Base-by-base conservation (phyloP, 1,140 invertebrate species). In the Psilanteris sp. region DNA sequence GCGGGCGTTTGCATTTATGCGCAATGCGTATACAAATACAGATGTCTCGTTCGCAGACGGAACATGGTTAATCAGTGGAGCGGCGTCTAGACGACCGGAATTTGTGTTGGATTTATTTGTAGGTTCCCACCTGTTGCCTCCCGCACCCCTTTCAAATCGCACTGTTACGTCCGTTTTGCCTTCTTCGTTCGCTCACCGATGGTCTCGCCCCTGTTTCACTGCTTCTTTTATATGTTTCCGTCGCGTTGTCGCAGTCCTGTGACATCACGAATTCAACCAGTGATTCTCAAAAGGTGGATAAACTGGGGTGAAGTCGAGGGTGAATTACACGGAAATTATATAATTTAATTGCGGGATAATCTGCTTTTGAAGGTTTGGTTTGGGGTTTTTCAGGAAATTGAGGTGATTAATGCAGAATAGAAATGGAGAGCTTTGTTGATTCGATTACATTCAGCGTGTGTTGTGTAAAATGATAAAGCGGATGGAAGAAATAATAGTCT, bases 61-160 rank as follows among this genome's bases (percentile, higher is more conserved):
- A 44, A 70, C 75, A 75, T 68, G 76, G 76, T 83, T 84, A 83
- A 79, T 82, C 79, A 81, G 79, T 57, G 46, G 54, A 80, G 59
- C 75, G 44, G 68, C 68, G 81, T 84, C 80, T 83, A 85, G 79
- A 81, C 79, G 67, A 75, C 61, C 62, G 81, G 75, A 79, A 84
- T 80, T 84, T 77, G 80, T 79, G 79, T 84, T 84, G 82, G 74
- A 85, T 85, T 85, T 85, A 85, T 85, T 85, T 85, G 68, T 80
- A 75, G 77, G 66, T 83, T 85, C 74, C 85, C 85, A 86, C 85
- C 85, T 86, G 85, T 86, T 86, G 85, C 85, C 85, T 85, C 79
- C 78, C 72, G 67, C 67, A 78, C 78, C 79, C 79, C 73, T 77
- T 82, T 71, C 71, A 66, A 81, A 81, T 82, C 77, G 71, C 61